Conservation (phyloP, 2,113 vertebrate species). For the Bufo gargarizans region DNA sequence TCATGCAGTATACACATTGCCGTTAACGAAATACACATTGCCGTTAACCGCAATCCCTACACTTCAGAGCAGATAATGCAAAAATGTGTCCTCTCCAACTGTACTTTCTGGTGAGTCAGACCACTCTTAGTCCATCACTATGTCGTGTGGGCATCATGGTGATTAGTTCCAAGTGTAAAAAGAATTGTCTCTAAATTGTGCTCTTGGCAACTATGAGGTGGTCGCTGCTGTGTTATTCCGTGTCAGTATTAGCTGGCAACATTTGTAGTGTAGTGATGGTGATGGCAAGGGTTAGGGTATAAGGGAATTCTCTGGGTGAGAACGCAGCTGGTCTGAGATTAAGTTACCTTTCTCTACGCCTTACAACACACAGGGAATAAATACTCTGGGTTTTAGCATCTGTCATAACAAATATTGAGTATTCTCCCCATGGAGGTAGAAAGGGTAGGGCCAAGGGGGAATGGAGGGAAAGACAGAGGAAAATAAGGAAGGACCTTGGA, state of each 20-base stretch:
- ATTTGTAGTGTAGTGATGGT: conserved; percentile 19
- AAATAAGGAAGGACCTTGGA: conserved; percentile 39
- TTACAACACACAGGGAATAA: conserved; percentile 30
- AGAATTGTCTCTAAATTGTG: neutral
- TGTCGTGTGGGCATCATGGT: neutral
- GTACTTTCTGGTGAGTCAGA: too few species aligned
- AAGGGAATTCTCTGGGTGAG: conserved; percentile 51
- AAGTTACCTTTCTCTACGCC: conserved; percentile 50
- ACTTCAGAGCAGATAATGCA: too few species aligned
- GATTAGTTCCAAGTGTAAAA: neutral
- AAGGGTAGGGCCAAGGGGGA: neutral
- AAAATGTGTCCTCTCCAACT: too few species aligned
- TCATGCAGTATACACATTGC: too few species aligned
- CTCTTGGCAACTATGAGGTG: neutral
- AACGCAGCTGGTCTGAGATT: conserved; percentile 53
- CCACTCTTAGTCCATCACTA: neutral
- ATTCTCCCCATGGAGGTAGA: conserved; percentile 3
- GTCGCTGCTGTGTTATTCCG: neutral
- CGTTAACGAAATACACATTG: too few species aligned
- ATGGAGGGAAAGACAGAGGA: conserved; percentile 14
- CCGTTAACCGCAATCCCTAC: too few species aligned
- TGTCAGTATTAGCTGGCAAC: neutral
- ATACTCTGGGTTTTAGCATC: conserved; percentile 52
- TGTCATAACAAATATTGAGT: conserved; percentile 54
- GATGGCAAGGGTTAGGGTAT: conserved; percentile 12